These are phyloP conservation scores for Ceratitis capitata DNA, from an alignment of 1,140 invertebrate genomes.

Conservation along the genomic window DNA sequence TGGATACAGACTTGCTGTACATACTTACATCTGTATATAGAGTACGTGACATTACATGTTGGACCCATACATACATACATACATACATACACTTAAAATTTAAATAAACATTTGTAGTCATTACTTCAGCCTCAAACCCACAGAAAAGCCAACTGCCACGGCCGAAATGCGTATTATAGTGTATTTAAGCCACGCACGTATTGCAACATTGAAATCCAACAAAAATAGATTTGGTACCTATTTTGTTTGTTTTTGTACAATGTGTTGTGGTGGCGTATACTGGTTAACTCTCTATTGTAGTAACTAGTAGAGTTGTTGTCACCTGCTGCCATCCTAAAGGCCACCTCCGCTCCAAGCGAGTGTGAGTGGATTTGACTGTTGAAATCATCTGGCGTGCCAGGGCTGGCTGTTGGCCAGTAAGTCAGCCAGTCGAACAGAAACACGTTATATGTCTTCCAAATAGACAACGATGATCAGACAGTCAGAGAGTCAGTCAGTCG, in stretches of 20 bases:
- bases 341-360: background rate
- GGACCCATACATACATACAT: too few species aligned
- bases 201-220: too few species aligned
- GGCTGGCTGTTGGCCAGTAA: background rate
- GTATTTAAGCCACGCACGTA: too few species aligned
- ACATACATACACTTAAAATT: too few species aligned
- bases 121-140: background rate
- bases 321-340: background rate
- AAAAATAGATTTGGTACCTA: too few species aligned
- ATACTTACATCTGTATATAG: background rate
- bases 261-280: too few species aligned
- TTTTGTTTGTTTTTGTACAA: too few species aligned
- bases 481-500: background rate
- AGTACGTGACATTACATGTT: background rate
- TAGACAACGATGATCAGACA: background rate
- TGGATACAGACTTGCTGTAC: background rate
- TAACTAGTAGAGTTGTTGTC: too few species aligned
- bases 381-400: background rate
- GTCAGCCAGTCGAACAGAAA: background rate
- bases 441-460: background rate
- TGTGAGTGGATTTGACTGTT: background rate
- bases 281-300: too few species aligned
- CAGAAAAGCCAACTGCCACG: too few species aligned
- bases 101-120: background rate
- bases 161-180: too few species aligned